Percentiles rank a stretch among this genome's conserved stretches.
Evolutionary conservation across 2,888 invertebrate genomes (phyloP).

Genomic region (Drosophila diplacantha): DNA sequence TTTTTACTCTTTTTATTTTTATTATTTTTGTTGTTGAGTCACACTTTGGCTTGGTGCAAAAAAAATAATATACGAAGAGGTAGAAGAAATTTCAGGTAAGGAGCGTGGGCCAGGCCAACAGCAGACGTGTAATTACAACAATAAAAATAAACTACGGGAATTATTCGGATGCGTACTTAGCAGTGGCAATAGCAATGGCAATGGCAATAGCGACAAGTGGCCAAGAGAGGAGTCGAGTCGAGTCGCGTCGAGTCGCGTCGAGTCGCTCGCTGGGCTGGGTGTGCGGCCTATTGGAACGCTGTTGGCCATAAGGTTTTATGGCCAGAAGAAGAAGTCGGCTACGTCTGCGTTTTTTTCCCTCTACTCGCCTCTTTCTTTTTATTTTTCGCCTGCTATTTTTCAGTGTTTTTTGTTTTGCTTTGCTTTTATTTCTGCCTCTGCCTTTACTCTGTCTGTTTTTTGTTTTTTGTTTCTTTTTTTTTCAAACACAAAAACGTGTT

Average conservation of each 20-base stretch:
- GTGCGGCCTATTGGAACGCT: conserved; percentile 68
- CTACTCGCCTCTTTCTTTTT: conserved; percentile 24
- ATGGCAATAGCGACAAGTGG: conserved; percentile 54
- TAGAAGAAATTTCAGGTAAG: conserved; percentile 16
- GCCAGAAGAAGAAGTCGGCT: conserved; percentile 48
- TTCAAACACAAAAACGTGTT: conserved; percentile 70
- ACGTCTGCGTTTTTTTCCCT: conserved; percentile 40
- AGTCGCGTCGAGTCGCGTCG: conserved; percentile 4
- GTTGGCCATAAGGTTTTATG: conserved; percentile 68
- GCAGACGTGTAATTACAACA: conserved; percentile 68
- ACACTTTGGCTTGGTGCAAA: conserved; percentile 53
- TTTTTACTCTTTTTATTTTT: conserved; percentile 14
- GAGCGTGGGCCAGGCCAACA: conserved; percentile 22
- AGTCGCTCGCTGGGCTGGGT: conserved; percentile 10
- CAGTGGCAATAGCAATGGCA: conserved; percentile 28
- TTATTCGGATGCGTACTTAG: conserved; percentile 66
- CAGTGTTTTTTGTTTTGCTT: conserved; percentile 26
- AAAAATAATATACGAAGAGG: conserved; percentile 30
- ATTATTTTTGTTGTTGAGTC: conserved; percentile 48
- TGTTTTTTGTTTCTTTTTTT: conserved; percentile 38
- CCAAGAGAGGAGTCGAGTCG: conserved; percentile 28
- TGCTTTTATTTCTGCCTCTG: conserved; percentile 25
- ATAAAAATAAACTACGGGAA: conserved; percentile 70
- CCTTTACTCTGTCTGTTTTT: neutral
- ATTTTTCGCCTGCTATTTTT: conserved; percentile 40